Percentiles rank a stretch among this genome's conserved stretches.
Conservation (phyloP, 2,113 vertebrate genomes). For the Odocoileus hemionus region DNA sequence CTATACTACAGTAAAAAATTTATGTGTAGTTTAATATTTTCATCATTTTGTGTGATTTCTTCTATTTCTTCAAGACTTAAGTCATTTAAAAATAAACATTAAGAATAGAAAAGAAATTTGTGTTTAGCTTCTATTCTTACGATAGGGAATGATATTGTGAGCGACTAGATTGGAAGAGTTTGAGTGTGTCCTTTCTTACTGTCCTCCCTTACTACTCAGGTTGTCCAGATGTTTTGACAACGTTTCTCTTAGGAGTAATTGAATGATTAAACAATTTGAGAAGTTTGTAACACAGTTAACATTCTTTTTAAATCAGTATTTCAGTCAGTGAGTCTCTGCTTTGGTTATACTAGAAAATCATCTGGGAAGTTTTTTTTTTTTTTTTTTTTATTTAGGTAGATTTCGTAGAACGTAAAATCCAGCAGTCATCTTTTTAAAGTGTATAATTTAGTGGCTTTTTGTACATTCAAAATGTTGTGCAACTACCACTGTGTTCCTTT, state of each 20-base stretch:
- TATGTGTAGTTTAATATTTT: neutral
- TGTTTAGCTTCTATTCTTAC: neutral
- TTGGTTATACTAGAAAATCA: neutral
- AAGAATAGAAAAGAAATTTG: neutral
- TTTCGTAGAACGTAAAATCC: neutral
- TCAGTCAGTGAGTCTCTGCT: neutral
- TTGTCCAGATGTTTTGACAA: neutral
- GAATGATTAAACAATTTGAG: neutral
- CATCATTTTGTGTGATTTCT: neutral
- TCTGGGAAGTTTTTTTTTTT: neutral
- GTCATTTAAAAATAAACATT: neutral
- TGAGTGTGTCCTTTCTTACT: neutral
- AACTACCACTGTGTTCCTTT: neutral
- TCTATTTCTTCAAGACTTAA: neutral
- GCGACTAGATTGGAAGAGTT: neutral
- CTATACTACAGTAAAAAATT: neutral
- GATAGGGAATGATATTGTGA: neutral
- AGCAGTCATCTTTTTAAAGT: neutral
- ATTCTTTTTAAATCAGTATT: neutral
- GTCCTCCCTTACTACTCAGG: neutral
- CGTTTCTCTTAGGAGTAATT: neutral
- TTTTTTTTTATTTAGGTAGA: neutral
- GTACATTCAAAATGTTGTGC: neutral
- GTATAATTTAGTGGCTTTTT: neutral
- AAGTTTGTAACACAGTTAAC: neutral